phyloP scores from a whole-genome alignment of 64 coral and sea anemone genomes.

The Hydrozoanthus tunicans region DNA sequence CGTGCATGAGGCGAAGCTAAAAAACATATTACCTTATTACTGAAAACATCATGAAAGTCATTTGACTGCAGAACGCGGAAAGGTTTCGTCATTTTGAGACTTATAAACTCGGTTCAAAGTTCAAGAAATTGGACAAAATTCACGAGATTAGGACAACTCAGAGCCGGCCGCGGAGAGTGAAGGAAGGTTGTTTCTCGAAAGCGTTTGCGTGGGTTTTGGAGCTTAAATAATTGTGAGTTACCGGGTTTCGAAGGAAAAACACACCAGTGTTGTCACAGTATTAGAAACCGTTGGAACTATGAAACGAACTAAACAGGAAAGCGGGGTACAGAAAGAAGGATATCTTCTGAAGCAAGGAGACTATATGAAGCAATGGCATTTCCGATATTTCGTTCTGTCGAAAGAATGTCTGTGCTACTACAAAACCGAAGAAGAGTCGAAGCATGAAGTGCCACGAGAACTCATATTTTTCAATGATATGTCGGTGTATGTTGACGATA shows the following conservation, averaged over 20 bases:
- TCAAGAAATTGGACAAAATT: background rate
- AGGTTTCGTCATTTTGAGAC: slow-evolving; percentile 16
- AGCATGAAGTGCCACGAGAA: slow-evolving; percentile 57
- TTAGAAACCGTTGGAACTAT: background rate
- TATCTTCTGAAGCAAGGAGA: slow-evolving; percentile 89
- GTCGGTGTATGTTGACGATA: slow-evolving; percentile 75
- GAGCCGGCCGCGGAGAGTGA: background rate
- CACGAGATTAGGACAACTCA: background rate
- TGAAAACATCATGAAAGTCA: slow-evolving; percentile 36
- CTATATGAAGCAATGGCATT: slow-evolving; percentile 84
- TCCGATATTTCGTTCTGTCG: slow-evolving; percentile 82
- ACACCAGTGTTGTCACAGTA: background rate
- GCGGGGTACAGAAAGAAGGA: slow-evolving; percentile 53
- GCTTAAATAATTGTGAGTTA: background rate
- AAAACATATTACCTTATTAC: background rate
- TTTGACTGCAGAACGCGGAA: background rate
- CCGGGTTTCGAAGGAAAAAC: background rate
- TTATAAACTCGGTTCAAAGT: background rate
- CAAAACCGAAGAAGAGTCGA: slow-evolving; percentile 63
- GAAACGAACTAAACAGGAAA: slow-evolving; percentile 28
- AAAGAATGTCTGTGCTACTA: slow-evolving; percentile 92
- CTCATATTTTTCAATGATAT: slow-evolving; percentile 94
- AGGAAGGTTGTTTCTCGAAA: background rate
- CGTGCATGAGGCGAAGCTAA: background rate
- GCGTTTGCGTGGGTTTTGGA: background rate